Evolutionary conservation across 2,888 invertebrate species (phyloP), one percentile per base, ranked within the genome.

Genomic region (Achlya flavicornis): DNA sequence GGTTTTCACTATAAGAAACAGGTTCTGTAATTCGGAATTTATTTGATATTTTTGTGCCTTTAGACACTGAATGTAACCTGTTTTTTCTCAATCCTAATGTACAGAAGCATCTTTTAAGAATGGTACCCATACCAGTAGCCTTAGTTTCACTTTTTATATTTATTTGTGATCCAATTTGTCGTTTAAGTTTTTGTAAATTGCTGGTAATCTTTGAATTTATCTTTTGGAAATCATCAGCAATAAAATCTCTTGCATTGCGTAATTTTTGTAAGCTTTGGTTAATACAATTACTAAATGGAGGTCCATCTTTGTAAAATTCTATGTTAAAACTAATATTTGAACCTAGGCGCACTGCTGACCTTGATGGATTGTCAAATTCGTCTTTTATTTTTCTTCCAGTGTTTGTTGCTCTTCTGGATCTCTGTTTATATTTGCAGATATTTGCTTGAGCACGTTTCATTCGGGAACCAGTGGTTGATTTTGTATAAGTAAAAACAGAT

Each of bases 281-380:
- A 19, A 16, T 8, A 19, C 19, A 41, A 19, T 63, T 26, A 6
- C 46, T 19, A 16, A 35, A 46, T 5, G 58, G 43, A 19, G 41
- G 2, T 32, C 58, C 61, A 53, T 68, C 67, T 57, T 71, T 73
- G 38, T 46, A 68, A 64, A 73, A 73, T 60, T 71, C 63, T 16
- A 71, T 64, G 61, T 64, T 61, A 35, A 72, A 71, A 58, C 63
- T 69, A 38, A 72, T 68, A 64, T 61, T 70, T 43, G 73, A 70
- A 8, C 69, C 68, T 14, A 74, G 65, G 57, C 63, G 67, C 4
- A 71, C 64, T 48, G 62, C 62, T 66, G 68, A 64, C 60, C 61
- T 61, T 33, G 62, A 57, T 38, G 35, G 62, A 19, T 19, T 16
- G 16, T 8, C 59, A 59, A 48, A 48, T 48, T 59, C 16, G 41